Conservation (phyloP, 2,797 vertebrate species). For the Esox masquinongy region DNA sequence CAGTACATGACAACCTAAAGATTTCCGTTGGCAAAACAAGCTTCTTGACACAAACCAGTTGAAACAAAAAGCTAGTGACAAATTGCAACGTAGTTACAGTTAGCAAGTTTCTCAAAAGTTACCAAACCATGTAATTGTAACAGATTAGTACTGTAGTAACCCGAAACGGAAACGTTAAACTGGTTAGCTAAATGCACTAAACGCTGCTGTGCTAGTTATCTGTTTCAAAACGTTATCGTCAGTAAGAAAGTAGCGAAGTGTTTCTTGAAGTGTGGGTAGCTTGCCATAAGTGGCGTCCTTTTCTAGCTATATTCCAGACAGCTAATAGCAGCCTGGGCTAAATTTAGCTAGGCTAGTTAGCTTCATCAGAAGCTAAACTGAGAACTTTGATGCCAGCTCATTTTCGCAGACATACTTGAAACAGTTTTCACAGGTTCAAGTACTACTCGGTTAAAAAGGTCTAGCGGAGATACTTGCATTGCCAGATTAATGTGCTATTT, state of each 20-base stretch:
- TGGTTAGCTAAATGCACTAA: background rate
- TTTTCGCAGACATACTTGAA: background rate
- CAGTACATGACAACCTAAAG: background rate
- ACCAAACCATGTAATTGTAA: background rate
- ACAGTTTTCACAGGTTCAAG: background rate
- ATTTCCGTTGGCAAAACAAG: background rate
- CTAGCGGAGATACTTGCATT: constrained; percentile 1
- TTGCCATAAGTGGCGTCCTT: background rate
- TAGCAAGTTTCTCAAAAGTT: background rate
- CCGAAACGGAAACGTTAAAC: background rate
- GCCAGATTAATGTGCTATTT: background rate
- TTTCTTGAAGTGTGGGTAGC: background rate
- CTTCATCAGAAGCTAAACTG: background rate
- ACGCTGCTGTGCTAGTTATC: background rate
- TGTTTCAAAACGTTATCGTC: background rate
- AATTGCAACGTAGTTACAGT: background rate
- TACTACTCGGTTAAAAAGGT: background rate
- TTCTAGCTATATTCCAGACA: background rate
- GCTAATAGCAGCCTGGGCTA: background rate
- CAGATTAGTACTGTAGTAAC: background rate
- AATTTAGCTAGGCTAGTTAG: background rate
- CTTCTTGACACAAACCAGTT: background rate
- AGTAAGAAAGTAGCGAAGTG: background rate
- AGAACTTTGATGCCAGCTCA: constrained; percentile 23
- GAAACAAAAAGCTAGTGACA: background rate